Conservation (phyloP, 2,113 vertebrate genomes). For the Leucopsar rothschildi region DNA sequence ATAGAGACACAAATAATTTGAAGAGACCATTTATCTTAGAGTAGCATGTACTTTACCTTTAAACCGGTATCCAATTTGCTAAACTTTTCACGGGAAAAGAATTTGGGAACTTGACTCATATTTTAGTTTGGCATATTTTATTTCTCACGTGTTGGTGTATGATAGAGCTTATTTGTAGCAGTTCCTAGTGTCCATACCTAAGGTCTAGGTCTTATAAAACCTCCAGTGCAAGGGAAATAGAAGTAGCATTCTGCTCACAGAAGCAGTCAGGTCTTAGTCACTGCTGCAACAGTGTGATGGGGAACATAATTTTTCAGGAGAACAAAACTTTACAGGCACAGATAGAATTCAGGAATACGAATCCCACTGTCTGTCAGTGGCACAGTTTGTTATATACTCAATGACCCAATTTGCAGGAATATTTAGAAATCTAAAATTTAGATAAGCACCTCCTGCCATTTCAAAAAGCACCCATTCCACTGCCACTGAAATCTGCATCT, state of each 20-base stretch:
- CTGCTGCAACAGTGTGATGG: not conserved
- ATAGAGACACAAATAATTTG: not conserved
- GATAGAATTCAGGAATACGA: not conserved
- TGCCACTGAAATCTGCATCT: constrained; percentile 1
- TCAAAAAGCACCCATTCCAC: not conserved
- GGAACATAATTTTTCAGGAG: not conserved
- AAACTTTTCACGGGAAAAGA: not conserved
- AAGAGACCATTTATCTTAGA: not conserved
- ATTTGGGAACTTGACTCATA: not conserved
- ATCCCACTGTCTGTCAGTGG: not conserved
- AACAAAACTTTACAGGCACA: not conserved
- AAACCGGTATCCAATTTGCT: not conserved
- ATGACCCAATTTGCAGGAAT: constrained; percentile 8
- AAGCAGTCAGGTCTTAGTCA: not conserved
- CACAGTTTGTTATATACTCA: not conserved
- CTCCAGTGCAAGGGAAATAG: not conserved
- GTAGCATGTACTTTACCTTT: not conserved
- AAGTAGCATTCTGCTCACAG: not conserved
- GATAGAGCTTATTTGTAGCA: not conserved
- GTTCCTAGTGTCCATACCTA: not conserved
- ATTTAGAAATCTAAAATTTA: constrained; percentile 55
- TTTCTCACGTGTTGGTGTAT: not conserved
- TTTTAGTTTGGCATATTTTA: not conserved
- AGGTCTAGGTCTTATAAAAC: not conserved
- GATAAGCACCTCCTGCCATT: constrained; percentile 32